Conservation (phyloP, 2,113 vertebrate species). For the Fregata magnificens region DNA sequence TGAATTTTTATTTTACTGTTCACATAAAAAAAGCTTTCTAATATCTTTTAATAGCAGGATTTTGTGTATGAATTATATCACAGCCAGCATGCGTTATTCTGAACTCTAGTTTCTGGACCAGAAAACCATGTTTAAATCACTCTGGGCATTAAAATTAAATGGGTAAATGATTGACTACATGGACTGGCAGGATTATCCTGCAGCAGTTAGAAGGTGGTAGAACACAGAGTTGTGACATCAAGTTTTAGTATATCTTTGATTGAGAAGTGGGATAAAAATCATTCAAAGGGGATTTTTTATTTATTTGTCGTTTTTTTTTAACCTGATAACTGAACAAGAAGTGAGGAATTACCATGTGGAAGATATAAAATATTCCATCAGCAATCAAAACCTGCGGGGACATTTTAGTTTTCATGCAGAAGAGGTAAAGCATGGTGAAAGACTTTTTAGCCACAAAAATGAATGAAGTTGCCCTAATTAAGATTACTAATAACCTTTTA, state of each 20-base stretch:
- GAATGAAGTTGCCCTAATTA: background rate
- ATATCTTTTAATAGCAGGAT: background rate
- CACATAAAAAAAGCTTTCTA: constrained; percentile 27
- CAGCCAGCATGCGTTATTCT: background rate
- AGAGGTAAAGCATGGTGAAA: background rate
- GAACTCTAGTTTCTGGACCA: background rate
- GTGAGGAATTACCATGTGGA: background rate
- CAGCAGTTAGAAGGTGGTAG: background rate
- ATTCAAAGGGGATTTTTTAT: background rate
- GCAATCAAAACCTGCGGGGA: background rate
- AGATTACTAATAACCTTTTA: background rate
- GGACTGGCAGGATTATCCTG: background rate
- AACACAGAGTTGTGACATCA: background rate
- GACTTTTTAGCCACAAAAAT: background rate
- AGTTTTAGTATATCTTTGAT: background rate
- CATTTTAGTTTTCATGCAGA: background rate
- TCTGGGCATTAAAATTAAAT: background rate
- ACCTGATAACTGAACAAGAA: background rate
- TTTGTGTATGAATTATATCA: background rate
- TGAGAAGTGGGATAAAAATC: background rate
- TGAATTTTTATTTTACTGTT: constrained; percentile 17
- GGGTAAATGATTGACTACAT: background rate
- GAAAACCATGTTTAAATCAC: background rate
- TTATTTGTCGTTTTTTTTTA: background rate
- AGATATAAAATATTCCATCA: background rate